Conservation (phyloP, 2,113 vertebrate species). For the Tenrec ecaudatus region DNA sequence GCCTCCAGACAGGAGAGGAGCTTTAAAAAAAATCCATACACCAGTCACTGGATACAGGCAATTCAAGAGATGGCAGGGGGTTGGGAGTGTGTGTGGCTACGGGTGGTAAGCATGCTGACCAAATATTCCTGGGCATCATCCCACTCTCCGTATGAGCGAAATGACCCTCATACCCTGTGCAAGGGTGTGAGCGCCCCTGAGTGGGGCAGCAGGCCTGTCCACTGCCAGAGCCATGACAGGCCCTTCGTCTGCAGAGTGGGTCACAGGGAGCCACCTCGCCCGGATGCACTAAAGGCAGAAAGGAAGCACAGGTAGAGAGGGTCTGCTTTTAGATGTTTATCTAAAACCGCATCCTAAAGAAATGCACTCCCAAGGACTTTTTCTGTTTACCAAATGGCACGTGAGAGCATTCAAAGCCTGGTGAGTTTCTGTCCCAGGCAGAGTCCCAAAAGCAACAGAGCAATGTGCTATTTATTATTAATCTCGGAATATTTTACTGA, state of each 20-base stretch:
- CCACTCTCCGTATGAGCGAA: background rate
- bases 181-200: background rate
- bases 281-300: background rate
- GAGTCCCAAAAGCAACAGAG: slow-evolving; percentile 68
- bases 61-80: background rate
- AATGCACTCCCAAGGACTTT: background rate
- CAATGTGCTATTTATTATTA: slow-evolving; percentile 76
- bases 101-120: too few species aligned
- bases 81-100: too few species aligned
- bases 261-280: background rate
- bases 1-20: background rate
- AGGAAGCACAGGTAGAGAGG: background rate
- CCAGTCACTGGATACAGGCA: background rate
- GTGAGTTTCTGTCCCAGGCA: slow-evolving; percentile 62
- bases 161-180: background rate
- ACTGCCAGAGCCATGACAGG: background rate
- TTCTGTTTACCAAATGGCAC: background rate
- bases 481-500: slow-evolving; percentile 77
- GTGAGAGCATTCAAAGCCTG: background rate
- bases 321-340: background rate
- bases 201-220: background rate
- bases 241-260: background rate
- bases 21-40: background rate
- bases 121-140: background rate
- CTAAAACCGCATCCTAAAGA: slow-evolving; percentile 15